A percentile compares a stretch with the other conserved stretches of the same genome.
Evolutionary conservation across 2,113 vertebrate genomes (phyloP).

Genomic region (Dryoscopus gambensis): DNA sequence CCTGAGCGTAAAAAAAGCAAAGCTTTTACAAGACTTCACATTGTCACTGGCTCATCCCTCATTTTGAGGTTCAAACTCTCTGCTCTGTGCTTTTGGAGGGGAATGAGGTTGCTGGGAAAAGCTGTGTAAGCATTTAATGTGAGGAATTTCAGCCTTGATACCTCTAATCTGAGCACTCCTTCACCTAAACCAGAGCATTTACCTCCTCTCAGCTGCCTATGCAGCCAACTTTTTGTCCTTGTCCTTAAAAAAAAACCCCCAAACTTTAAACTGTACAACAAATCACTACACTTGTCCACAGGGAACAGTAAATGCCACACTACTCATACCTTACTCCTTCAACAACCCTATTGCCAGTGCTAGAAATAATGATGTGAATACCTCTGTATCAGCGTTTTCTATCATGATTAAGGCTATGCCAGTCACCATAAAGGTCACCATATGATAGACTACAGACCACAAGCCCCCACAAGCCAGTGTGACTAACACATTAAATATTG

Average conservation of each 20-base stretch:
- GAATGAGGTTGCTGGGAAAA: not conserved
- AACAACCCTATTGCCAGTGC: not conserved
- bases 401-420: not conserved
- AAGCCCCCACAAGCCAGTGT: not conserved
- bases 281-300: not conserved
- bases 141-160: not conserved
- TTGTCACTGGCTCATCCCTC: not conserved
- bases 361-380: not conserved
- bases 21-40: not conserved
- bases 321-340: not conserved
- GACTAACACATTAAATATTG: not conserved
- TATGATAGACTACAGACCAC: not conserved
- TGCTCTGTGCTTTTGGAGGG: not conserved
- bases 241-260: constrained; percentile 14
- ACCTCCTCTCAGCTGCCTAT: not conserved
- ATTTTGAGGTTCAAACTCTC: not conserved
- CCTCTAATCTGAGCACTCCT: not conserved
- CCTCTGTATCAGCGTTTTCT: not conserved
- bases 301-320: not conserved
- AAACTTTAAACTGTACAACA: not conserved
- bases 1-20: not conserved
- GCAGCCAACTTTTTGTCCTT: not conserved
- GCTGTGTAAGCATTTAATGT: not conserved
- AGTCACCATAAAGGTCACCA: constrained; percentile 24
- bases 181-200: not conserved